Base-by-base conservation (phyloP, 23 tunicate genomes). In the Halocynthia roretzi region DNA sequence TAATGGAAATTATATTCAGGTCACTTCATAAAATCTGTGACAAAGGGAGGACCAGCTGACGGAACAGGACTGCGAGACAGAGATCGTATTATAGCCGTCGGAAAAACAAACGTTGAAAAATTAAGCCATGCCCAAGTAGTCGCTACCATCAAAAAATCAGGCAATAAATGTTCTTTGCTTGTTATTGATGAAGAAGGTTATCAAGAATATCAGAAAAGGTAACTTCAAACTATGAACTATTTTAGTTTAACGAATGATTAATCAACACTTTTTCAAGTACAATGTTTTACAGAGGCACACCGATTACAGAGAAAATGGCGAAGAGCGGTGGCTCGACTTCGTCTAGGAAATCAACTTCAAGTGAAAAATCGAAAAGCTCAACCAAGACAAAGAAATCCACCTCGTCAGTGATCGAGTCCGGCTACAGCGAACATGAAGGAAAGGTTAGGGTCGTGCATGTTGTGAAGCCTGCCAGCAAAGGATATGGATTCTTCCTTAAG, bases 101-200 rank as follows among this genome's bases (percentile, higher is more conserved):
- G 77, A 31, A 90, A 90, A 8, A 80, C 77, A 15, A 92, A 92
- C 72, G 92, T 92, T 15, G 90, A 82, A 60, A 92, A 86, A 76
- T 17, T 82, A 75, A 55, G 50, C 17, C 98, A 92, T 62, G 74
- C 72, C 11, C 93, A 92, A 74, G 86, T 92, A 6, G 98, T 92
- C 65, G 62, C 49, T 19, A 69, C 52, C 7, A 82, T 92, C 80
- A 86, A 80, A 76, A 82, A 83, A 82, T 50, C 87, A 14, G 98
- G 98, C 21, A 74, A 67, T 75, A 82, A 83, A 69, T 82, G 83
- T 6, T 66, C 67, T 48, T 75, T 92, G 57, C 71, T 92, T 53
- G 98, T 92, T 19, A 82, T 79, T 11, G 98, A 92, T 54, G 91
- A 86, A 51, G 84, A 57, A 15, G 82, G 93, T 20, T 92, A 86